Conservation (phyloP, 2,797 vertebrate species). For the Lutjanus argentimaculatus region DNA sequence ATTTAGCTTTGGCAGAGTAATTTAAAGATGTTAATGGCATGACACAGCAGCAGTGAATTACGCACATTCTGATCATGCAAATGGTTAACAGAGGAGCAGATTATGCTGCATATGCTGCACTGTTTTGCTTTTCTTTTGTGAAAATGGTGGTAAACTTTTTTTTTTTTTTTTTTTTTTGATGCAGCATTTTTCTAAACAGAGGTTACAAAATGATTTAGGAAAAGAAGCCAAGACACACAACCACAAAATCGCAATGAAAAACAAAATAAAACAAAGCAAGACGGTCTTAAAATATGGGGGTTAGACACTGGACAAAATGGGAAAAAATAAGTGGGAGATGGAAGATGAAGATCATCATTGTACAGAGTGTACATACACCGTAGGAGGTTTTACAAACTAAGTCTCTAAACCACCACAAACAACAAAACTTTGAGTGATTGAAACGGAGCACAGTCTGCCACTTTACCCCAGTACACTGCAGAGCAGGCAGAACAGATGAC, state of each 20-base stretch:
- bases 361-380: no score
- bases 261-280: neutral
- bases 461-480: no score
- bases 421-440: no score
- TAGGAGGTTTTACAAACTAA: no score
- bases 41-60: neutral
- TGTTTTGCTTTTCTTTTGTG: neutral
- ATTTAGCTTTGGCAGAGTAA: neutral
- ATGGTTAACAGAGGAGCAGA: neutral
- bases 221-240: neutral
- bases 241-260: neutral
- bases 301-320: neutral
- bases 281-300: neutral
- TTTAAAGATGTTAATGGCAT: neutral
- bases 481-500: no score
- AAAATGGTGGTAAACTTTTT: neutral
- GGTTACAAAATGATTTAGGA: neutral
- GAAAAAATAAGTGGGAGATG: neutral
- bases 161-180: no score
- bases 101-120: neutral
- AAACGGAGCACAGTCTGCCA: no score
- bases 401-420: no score
- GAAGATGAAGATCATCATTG: no score
- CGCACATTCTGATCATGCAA: neutral
- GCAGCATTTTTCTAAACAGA: no score